These are phyloP conservation scores for Ciconia stormi DNA, from an alignment of 2,113 vertebrate species.

Conservation along the genomic window DNA sequence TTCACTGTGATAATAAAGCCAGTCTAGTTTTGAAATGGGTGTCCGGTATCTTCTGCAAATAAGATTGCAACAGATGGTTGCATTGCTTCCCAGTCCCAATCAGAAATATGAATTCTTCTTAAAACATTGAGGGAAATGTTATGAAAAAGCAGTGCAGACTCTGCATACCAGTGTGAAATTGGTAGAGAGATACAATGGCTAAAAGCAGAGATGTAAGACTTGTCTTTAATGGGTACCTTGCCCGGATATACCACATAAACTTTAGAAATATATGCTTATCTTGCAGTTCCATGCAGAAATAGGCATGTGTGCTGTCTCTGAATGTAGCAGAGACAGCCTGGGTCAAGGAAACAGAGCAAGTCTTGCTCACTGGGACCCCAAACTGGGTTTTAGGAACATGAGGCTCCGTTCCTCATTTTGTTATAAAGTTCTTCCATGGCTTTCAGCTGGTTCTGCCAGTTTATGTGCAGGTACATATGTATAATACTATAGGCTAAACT, in stretches of 20 bases:
- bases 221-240: not conserved
- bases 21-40: not conserved
- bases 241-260: not conserved
- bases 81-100: not conserved
- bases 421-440: not conserved
- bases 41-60: not conserved
- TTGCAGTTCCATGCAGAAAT: not conserved
- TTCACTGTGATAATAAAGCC: not conserved
- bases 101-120: not conserved
- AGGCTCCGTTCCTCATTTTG: not conserved
- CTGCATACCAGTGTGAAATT: not conserved
- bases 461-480: not conserved
- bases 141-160: not conserved
- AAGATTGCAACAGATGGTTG: not conserved
- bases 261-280: not conserved
- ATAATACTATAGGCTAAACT: not conserved
- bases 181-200: not conserved
- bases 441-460: not conserved
- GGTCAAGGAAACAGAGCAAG: not conserved
- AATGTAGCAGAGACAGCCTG: not conserved
- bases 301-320: not conserved
- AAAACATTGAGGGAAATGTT: not conserved
- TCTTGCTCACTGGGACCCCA: not conserved
- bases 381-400: not conserved
- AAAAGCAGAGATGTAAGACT: not conserved